A percentile compares a stretch with the other conserved stretches of the same genome.
Conservation (phyloP, 1,140 invertebrate species). For the Neomicropteryx cornuta region DNA sequence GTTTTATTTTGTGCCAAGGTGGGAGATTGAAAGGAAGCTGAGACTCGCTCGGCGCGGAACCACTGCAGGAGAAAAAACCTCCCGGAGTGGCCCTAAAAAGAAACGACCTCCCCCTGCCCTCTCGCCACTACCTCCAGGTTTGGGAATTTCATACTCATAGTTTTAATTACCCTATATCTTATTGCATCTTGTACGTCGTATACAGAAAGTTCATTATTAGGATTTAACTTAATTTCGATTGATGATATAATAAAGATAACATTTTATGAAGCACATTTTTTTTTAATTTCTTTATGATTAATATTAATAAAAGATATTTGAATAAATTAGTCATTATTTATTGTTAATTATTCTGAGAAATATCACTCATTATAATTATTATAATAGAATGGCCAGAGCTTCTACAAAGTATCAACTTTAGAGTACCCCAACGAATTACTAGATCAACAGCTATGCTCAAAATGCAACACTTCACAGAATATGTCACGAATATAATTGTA, state of each 20-base stretch:
- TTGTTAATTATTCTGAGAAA: too few species aligned
- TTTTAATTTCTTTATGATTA: background rate
- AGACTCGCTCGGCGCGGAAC: constrained; percentile 65
- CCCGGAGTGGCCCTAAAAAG: constrained; percentile 19
- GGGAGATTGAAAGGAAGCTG: constrained; percentile 94
- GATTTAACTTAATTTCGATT: background rate
- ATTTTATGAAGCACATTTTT: constrained; percentile 1
- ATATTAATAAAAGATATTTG: background rate
- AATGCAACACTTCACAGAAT: too few species aligned
- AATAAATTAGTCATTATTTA: background rate
- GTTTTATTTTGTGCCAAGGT: constrained; percentile 53
- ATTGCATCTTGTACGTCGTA: background rate
- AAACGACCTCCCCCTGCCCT: background rate
- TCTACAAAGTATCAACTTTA: too few species aligned
- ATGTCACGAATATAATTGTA: too few species aligned
- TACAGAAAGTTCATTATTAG: background rate
- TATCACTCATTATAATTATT: too few species aligned
- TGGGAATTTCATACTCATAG: background rate
- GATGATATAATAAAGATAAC: background rate
- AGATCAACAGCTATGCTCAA: too few species aligned
- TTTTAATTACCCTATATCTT: constrained; percentile 1
- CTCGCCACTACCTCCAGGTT: too few species aligned
- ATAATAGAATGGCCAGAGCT: too few species aligned
- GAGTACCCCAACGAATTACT: too few species aligned
- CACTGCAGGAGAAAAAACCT: constrained; percentile 19